Evolutionary conservation across 2,113 vertebrate genomes (phyloP), one percentile per base, ranked within the genome.

Genomic region (Laterallus jamaicensis): DNA sequence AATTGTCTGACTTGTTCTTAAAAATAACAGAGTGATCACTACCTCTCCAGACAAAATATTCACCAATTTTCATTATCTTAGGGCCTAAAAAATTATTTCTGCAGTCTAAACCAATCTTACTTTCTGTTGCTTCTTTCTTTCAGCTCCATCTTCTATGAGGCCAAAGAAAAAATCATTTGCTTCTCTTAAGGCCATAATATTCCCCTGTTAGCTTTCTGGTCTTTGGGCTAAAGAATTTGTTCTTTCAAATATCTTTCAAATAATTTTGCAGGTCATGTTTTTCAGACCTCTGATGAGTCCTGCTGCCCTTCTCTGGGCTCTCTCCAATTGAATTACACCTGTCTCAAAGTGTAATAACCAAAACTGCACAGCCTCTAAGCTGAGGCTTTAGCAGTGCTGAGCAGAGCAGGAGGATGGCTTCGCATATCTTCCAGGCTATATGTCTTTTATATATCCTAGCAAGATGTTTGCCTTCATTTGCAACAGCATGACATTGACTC

Each of bases 401-500:
- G 52, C 37, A 88, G 47, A 83, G 52, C 49, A 56, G 64, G 58
- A 69, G 40, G 69, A 77, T 37, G 64, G 39, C 47, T 84, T 74
- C 15, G 47, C 14, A 3, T 2, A 7, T 63, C n/a, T 86, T 86
- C n/a, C 60, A 92, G 64, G 47, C 60, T 81, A 15, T 63, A 63
- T 21, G 37, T 63, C 66, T 92, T 91, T 75, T 54, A 93, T 25
- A 42, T 15, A 86, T 52, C 35, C 15, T 52, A 88, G 60, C 86
- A 82, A 78, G 66, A 95, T 40, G 26, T 66, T 95, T 89, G 69
- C 49, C 69, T 93, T 88, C 63, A 54, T 79, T 79, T 80, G 78
- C 62, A 91, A 71, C 91, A 96, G 91, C 66, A 66, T 73, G 94
- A 79, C 77, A 71, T 58, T 95, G 89, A 93, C 74, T 95, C 94